Evolutionary conservation across 2,888 invertebrate species (phyloP), one percentile per base, ranked within the genome.

Genomic region (Drosophila infuscata): DNA sequence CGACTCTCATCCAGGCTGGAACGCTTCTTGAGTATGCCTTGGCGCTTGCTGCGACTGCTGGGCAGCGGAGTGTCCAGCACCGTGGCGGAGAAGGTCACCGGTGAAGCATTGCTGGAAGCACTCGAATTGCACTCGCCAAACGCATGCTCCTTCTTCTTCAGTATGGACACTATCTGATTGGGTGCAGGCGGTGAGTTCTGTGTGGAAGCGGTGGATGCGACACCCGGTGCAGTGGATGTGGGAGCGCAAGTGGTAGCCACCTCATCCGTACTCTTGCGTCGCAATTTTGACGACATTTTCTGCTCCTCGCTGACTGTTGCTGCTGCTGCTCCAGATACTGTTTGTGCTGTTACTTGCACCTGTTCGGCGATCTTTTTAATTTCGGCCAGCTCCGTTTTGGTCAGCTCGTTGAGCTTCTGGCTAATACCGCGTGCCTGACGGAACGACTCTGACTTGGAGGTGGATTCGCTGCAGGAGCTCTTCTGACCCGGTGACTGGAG

Each of bases 1-100:
- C 93, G 93, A 4, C 93, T 92, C 91, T 97, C 97, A 83, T 97
- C 97, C 80, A 97, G 94, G 89, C 97, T 97, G 66, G 96, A 95
- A 38, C 97, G 95, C 93, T 97, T 97, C 93, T 97, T 97, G 76
- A 97, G 94, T 90, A 97, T 97, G 53, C 97, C 97, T 92, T 96
- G 96, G 63, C 95, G 95, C 79, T 95, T 91, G 66, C 95, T 94
- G 36, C 83, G 74, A 3, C 75, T 64, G 2, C 68, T 75, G 1
- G 85, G 69, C 32, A 85, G 38, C 7, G 95, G 94, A 20, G 95
- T 94, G 88, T 97, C 96, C 56, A 96, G 93, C 64, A 96, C 96
- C 89, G 94, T 96, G 1, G 96, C 96, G 9, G 96, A 96, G 93
- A 96, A 96, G n/a, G 96, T 97, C 6, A 97, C 96, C 12, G 96